phyloP scores from a whole-genome alignment of 2,797 vertebrate genomes.

The Gobionotothen gibberifrons region DNA sequence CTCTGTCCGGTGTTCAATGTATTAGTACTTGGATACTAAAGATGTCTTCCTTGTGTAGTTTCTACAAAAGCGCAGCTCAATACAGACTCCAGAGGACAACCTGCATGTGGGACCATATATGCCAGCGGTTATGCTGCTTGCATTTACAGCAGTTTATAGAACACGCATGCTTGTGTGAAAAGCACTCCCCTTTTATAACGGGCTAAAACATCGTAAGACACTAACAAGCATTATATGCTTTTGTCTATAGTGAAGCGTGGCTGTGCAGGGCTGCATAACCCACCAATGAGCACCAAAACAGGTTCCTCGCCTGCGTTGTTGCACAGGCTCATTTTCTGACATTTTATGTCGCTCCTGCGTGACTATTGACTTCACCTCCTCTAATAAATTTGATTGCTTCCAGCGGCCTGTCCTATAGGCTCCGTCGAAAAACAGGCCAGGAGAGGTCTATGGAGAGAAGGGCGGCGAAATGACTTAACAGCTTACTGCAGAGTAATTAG shows the following conservation, averaged over 20 bases:
- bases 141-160: constrained; percentile 57
- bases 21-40: constrained; percentile 58
- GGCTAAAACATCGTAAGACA: constrained; percentile 39
- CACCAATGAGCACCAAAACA: constrained; percentile 49
- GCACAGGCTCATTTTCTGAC: constrained; percentile 60
- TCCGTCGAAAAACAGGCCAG: constrained; percentile 77
- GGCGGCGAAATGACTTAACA: constrained; percentile 80
- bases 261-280: constrained; percentile 32
- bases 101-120: constrained; percentile 61
- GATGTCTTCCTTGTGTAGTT: constrained; percentile 52
- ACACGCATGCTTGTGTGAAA: constrained; percentile 41
- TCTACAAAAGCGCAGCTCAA: constrained; percentile 54
- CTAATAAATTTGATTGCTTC: constrained; percentile 81
- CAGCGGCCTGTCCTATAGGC: constrained; percentile 77
- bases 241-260: constrained; percentile 39
- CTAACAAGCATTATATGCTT: constrained; percentile 50
- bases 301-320: constrained; percentile 35
- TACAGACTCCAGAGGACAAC: constrained; percentile 40
- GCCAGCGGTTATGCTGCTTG: constrained; percentile 54
- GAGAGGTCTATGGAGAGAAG: constrained; percentile 79
- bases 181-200: constrained; percentile 35
- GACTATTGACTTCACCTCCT: constrained; percentile 74
- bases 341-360: constrained; percentile 63
- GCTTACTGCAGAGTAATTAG: constrained; percentile 84
- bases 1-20: constrained; percentile 58